phyloP scores from a whole-genome alignment of 2,888 invertebrate species.

The Orthosia gothica region DNA sequence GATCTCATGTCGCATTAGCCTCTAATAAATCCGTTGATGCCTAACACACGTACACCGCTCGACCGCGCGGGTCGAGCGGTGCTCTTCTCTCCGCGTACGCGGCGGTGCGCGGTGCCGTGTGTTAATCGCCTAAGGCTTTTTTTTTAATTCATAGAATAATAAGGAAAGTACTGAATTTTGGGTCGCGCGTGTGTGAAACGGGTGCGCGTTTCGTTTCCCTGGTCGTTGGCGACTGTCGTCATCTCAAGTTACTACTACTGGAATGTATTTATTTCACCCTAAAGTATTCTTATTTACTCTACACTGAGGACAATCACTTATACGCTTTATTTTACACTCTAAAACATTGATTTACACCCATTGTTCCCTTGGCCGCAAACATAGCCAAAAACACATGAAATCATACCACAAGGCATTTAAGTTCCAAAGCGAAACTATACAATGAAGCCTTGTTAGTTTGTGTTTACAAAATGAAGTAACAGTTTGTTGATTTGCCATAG shows the following conservation, averaged over 20 bases:
- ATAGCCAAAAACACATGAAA: slow-evolving; percentile 21
- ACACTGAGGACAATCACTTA: not conserved
- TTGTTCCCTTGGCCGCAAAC: slow-evolving; percentile 20
- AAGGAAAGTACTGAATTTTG: too few relatives aligned
- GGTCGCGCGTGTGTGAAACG: too few relatives aligned
- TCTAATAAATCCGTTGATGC: too few relatives aligned
- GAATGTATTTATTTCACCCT: not conserved
- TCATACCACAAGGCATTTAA: not conserved
- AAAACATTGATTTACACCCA: not conserved
- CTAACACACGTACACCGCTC: too few relatives aligned
- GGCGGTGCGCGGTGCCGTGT: too few relatives aligned
- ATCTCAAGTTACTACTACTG: not conserved
- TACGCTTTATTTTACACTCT: not conserved
- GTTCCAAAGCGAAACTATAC: slow-evolving; percentile 34
- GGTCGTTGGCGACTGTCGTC: too few relatives aligned
- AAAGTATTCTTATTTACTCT: not conserved
- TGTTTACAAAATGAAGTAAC: slow-evolving; percentile 40
- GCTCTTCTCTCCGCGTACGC: too few relatives aligned
- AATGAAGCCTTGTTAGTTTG: slow-evolving; percentile 26
- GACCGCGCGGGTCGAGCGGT: too few relatives aligned
- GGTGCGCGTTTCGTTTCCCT: too few relatives aligned
- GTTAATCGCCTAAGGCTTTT: too few relatives aligned
- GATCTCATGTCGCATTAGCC: too few relatives aligned
- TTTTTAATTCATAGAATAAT: too few relatives aligned
- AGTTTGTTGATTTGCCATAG: slow-evolving; percentile 37